A percentile compares a stretch with the other conserved stretches of the same genome.
These are phyloP conservation scores for Odontamblyopus rebecca DNA, from an alignment of 2,797 vertebrate genomes.

Conservation along the genomic window DNA sequence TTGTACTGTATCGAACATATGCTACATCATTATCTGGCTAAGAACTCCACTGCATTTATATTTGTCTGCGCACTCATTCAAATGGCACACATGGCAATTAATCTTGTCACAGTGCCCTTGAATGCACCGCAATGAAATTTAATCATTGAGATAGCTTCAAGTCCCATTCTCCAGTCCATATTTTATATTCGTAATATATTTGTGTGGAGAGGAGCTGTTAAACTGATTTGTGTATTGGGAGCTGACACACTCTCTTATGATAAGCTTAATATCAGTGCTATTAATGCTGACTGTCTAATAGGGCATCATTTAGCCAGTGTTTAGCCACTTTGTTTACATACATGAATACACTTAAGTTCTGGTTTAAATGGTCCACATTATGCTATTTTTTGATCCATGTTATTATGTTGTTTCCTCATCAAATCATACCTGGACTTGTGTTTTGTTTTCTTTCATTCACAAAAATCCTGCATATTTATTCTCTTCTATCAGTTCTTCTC, in stretches of 20 bases:
- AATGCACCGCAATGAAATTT: not conserved
- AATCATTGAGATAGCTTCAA: not conserved
- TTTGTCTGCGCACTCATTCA: not conserved
- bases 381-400: no score
- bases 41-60: not conserved
- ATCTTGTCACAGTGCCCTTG: not conserved
- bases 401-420: no score
- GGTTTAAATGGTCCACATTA: no score
- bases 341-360: not conserved
- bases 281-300: conserved; percentile 36
- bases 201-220: not conserved
- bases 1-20: not conserved
- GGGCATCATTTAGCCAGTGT: conserved; percentile 19
- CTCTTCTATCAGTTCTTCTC: no score
- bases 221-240: not conserved
- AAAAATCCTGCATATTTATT: no score
- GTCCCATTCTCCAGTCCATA: not conserved
- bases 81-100: not conserved
- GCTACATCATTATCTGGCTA: not conserved
- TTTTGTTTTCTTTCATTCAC: no score
- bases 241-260: conserved; percentile 22
- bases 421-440: no score
- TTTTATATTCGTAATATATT: not conserved
- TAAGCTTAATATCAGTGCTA: conserved; percentile 41
- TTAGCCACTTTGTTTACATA: not conserved